A percentile compares a stretch with the other conserved stretches of the same genome.
These are phyloP conservation scores for Delia radicum DNA, from an alignment of 1,140 invertebrate species.

Conservation along the genomic window DNA sequence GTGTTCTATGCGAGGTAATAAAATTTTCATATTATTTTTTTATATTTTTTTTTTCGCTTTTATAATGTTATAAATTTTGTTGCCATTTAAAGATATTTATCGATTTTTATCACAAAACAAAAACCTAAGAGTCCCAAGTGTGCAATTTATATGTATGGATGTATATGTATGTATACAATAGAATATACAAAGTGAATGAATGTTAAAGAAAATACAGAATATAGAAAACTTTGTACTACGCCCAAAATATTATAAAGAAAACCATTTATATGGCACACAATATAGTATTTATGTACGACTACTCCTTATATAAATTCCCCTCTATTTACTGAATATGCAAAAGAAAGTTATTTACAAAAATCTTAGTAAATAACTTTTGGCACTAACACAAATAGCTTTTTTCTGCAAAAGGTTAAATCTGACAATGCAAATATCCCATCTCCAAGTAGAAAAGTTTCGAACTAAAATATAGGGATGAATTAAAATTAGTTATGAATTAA, in stretches of 20 bases:
- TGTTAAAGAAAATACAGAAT: background rate
- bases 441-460: background rate
- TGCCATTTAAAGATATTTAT: conserved; percentile 10
- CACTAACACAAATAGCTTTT: background rate
- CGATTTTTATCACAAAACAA: conserved; percentile 14
- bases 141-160: background rate
- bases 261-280: background rate
- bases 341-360: background rate
- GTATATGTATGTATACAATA: background rate
- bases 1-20: conserved; percentile 12
- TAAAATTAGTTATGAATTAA: background rate
- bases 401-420: background rate
- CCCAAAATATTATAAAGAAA: background rate
- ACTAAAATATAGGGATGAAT: background rate
- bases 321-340: background rate
- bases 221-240: background rate
- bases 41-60: background rate
- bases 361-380: background rate
- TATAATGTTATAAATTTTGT: conserved; percentile 5
- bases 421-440: background rate
- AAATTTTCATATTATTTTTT: background rate
- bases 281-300: background rate
- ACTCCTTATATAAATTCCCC: background rate
- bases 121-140: conserved; percentile 12
- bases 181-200: background rate